Conservation (phyloP, 2,113 vertebrate species). For the Emberiza fucata region DNA sequence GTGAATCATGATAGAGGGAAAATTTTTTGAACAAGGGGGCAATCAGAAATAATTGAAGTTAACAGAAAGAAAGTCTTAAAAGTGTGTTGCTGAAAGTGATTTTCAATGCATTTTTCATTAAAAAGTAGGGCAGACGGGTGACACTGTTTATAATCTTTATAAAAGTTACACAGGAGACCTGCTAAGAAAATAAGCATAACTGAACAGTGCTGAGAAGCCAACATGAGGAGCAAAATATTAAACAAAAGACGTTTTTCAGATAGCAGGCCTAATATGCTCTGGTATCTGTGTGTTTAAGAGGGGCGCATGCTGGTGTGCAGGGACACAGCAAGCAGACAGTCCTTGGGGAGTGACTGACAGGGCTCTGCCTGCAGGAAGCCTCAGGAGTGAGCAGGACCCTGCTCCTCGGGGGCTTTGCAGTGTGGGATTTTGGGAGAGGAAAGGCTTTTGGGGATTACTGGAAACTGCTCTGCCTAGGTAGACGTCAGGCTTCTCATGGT, state of each 20-base stretch:
- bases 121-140: neutral
- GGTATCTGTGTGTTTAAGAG: neutral
- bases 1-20: neutral
- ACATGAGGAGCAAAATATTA: neutral
- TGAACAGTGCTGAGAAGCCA: neutral
- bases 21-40: neutral
- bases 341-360: fast-evolving
- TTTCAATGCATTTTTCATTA: neutral
- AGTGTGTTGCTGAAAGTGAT: neutral
- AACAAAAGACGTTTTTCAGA: neutral
- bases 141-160: neutral
- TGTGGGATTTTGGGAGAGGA: neutral
- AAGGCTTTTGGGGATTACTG: neutral
- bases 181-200: neutral
- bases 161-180: neutral
- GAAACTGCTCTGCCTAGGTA: neutral
- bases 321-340: fast-evolving
- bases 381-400: neutral
- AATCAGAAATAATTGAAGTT: neutral
- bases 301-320: neutral
- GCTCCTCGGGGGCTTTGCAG: fast-evolving
- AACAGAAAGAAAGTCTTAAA: neutral
- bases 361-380: neutral
- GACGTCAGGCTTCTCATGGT: neutral
- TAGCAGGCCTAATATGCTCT: neutral